Conservation (phyloP, 1,140 invertebrate genomes). For the Drosophila nikananu region DNA sequence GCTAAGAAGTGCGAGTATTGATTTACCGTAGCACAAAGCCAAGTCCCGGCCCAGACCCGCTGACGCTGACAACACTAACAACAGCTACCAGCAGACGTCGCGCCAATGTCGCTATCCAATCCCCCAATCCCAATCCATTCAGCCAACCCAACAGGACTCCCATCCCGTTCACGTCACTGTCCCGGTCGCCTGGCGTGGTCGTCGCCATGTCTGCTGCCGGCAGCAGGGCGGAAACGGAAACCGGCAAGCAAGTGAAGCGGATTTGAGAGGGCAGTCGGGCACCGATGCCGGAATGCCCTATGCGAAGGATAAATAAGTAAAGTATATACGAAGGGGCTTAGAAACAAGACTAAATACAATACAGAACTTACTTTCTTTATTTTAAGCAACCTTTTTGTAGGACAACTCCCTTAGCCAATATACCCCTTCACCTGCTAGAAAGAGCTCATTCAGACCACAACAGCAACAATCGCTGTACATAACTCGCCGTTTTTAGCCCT, state of each 20-base stretch:
- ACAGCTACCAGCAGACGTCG: conserved; percentile 53
- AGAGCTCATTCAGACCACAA: conserved; percentile 43
- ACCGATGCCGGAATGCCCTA: conserved; percentile 11
- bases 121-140: background rate
- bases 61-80: conserved; percentile 58
- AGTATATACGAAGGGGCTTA: background rate
- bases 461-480: conserved; percentile 62
- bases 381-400: background rate
- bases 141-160: background rate
- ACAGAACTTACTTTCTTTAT: background rate
- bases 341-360: background rate
- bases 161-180: conserved; percentile 6
- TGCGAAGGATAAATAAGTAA: background rate
- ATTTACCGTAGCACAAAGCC: conserved; percentile 61
- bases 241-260: conserved; percentile 45
- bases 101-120: conserved; percentile 43
- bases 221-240: conserved; percentile 71
- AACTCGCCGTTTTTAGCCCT: conserved; percentile 59
- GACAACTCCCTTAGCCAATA: background rate
- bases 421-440: too few relatives aligned
- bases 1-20: conserved; percentile 61
- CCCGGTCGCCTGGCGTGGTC: conserved; percentile 11
- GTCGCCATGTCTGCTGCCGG: conserved; percentile 59
- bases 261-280: background rate
- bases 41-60: conserved; percentile 53